Evolutionary conservation across 2,113 vertebrate species (phyloP), one percentile per base, ranked within the genome.

Genomic region (Sceloporus undulatus): DNA sequence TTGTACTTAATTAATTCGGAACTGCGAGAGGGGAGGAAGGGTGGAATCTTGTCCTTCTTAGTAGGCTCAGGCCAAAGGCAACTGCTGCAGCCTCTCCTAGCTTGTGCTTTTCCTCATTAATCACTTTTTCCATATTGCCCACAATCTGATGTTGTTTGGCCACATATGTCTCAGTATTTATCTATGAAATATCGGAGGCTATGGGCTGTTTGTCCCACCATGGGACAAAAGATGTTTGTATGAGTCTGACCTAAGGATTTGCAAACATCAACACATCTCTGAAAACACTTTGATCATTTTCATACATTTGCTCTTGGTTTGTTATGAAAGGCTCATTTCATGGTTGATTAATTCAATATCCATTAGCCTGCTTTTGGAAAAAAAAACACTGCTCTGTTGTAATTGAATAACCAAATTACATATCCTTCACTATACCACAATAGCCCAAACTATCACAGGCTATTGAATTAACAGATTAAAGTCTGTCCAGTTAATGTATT

Each of bases 291-390:
- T 82, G 19, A 74, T 75, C 34, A 40, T 54, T 70, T 86, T 71
- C 25, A 81, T 87, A 42, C 59, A 81, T 87, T 87, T 87, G 38
- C 79, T 82, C 65, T 87, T 75, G 27, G 34, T 42, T 62, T 71
- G 14, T 73, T 40, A 81, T 25, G 34, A 23, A 80, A 23, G 73
- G 70, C 68, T 82, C 71, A 75, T 81, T 74, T 87, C 79, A 87
- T 75, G 71, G 79, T 65, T 82, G 79, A 82, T 87, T 87, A 87
- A 82, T 82, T 87, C 54, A 42, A 82, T 65, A 82, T 87, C 54
- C 38, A 48, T 65, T 82, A 75, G 70, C 19, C 48, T 48, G 54
- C 81, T 79, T 52, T 25, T 10, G 29, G 27, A 29, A 16, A 42
- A 81, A 82, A 27, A 59, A 4, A 5, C 9, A 59, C 56, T 2